Base-by-base conservation (phyloP, 2,888 invertebrate genomes). In the Clitarchus hookeri region DNA sequence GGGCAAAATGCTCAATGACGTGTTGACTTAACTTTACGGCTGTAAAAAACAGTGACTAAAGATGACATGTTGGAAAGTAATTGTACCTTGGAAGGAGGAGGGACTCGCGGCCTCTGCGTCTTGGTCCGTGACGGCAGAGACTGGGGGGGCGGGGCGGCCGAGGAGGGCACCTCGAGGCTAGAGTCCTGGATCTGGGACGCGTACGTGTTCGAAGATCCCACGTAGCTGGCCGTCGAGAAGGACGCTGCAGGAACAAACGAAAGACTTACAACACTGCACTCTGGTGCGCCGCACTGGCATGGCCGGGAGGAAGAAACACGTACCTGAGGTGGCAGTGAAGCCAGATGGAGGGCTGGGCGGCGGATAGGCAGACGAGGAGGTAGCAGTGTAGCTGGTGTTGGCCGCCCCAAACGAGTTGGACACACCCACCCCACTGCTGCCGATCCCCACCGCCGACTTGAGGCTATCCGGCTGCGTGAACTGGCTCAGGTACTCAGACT, bases 51-150 rank as follows among this genome's bases (percentile, higher is more conserved):
- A n/a, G n/a, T n/a, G n/a, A n/a, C n/a, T n/a, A n/a, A n/a, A n/a
- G n/a, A n/a, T n/a, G n/a, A n/a, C n/a, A n/a, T n/a, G n/a, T n/a
- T n/a, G n/a, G n/a, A n/a, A n/a, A n/a, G 36, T 4, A 1, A 36
- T 36, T 36, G 36, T 91, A 95, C 96, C 93, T 96, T 97, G 79
- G 97, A 97, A 11, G 97, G 97, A 48, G 97, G 97, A 36, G 97
- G 97, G 87, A 97, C 94, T 88, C 96, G 92, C 48, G 96, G 95
- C 87, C 96, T 91, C 90, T 94, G 95, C 86, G 93, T 94, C 89
- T 94, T 94, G 88, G 94, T 93, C 90, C 95, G 91, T 87, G 93
- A 92, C 77, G 92, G 92, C 85, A 92, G 90, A 80, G 92, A 91
- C 87, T 90, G 91, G 44, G 90, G 89, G 86, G 87, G 84, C 86